Conservation (phyloP, 2,888 invertebrate genomes). For the Thalpophila matura region DNA sequence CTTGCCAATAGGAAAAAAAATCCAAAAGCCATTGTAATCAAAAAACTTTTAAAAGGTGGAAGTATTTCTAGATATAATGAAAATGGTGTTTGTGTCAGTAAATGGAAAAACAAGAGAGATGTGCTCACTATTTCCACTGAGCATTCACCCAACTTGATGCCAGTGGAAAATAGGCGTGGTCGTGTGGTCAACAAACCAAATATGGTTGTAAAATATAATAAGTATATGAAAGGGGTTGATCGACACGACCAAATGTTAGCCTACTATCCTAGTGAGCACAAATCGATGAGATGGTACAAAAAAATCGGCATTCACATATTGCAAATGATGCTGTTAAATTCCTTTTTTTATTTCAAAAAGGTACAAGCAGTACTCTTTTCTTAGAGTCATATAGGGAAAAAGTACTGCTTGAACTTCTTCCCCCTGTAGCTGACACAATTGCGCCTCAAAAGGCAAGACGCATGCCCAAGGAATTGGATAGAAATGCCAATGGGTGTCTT, state of each 20-base stretch:
- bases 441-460: conserved; percentile 7
- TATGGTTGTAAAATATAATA: conserved; percentile 51
- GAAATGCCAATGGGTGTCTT: conserved; percentile 4
- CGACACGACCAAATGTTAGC: conserved; percentile 59
- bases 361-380: conserved; percentile 9
- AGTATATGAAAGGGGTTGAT: conserved; percentile 54
- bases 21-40: background rate
- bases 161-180: conserved; percentile 15
- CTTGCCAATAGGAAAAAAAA: background rate
- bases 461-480: conserved; percentile 16
- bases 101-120: conserved; percentile 35
- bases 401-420: conserved; percentile 13
- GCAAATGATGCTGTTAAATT: too few species aligned
- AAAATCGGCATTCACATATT: too few species aligned
- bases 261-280: conserved; percentile 54
- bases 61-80: conserved; percentile 5
- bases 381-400: conserved; percentile 5
- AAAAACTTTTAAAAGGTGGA: conserved; percentile 12
- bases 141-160: conserved; percentile 4
- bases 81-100: conserved; percentile 26
- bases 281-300: too few species aligned
- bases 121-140: conserved; percentile 28
- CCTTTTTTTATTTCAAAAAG: too few species aligned
- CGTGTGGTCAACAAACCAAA: conserved; percentile 38
- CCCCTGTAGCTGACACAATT: conserved; percentile 1